Evolutionary conservation across 2,888 invertebrate genomes (phyloP).

Genomic region (Synanthedon formicaeformis): DNA sequence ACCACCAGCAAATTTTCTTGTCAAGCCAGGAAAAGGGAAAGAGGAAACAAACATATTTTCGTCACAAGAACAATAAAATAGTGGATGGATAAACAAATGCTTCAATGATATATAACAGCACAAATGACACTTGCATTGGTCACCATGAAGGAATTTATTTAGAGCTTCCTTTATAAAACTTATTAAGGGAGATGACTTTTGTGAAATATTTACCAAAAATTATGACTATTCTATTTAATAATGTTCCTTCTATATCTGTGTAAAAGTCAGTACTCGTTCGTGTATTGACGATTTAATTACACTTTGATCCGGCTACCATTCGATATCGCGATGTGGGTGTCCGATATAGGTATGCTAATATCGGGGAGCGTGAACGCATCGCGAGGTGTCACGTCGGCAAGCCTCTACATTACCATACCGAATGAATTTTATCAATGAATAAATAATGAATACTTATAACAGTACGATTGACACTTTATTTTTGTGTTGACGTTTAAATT

Average conservation of each 20-base stretch:
- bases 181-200: no score
- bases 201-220: no score
- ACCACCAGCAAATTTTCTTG: no score
- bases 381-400: conserved; percentile 25
- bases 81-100: no score
- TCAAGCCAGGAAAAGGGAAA: no score
- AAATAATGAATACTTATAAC: conserved; percentile 10
- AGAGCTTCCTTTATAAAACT: no score
- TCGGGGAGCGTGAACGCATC: neutral
- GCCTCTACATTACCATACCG: conserved; percentile 34
- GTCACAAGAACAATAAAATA: no score
- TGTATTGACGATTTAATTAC: conserved; percentile 69
- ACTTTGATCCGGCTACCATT: conserved; percentile 55
- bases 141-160: no score
- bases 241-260: conserved; percentile 20
- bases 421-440: conserved; percentile 16
- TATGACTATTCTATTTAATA: no score
- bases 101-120: no score
- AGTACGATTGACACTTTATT: neutral
- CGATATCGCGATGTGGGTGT: conserved; percentile 65
- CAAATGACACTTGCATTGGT: no score
- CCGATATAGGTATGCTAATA: conserved; percentile 44
- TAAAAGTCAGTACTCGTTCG: conserved; percentile 49
- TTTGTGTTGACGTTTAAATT: neutral
- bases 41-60: no score